These are phyloP conservation scores for Hydropotes inermis DNA, from an alignment of 2,113 vertebrate species.

Conservation along the genomic window DNA sequence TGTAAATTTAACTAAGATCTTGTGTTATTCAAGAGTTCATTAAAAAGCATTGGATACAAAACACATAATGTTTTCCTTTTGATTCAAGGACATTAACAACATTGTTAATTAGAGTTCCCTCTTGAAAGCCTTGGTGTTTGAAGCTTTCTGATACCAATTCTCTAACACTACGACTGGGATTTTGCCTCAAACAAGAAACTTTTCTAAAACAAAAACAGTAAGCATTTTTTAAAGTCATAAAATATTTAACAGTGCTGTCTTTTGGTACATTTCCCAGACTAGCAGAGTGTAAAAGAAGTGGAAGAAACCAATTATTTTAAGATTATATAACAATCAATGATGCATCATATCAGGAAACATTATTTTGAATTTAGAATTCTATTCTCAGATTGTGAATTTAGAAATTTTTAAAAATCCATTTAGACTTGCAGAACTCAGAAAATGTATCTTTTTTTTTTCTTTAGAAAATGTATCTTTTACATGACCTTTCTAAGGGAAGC, in stretches of 20 bases:
- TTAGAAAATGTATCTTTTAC: neutral
- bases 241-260: slow-evolving; percentile 31
- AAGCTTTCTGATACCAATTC: neutral
- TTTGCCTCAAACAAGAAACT: neutral
- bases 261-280: neutral
- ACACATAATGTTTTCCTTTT: neutral
- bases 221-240: neutral
- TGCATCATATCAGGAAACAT: neutral
- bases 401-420: neutral
- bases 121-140: neutral
- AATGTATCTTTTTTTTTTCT: neutral
- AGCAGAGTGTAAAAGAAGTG: neutral
- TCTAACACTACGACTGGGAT: neutral
- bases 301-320: neutral
- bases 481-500: neutral
- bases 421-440: neutral
- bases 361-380: slow-evolving; percentile 40
- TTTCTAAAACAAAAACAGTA: neutral
- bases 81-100: neutral
- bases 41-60: neutral
- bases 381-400: neutral
- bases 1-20: neutral
- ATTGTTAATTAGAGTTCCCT: neutral
- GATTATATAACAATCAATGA: neutral
- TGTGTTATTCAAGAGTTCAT: neutral